Conservation (phyloP, 2,113 vertebrate species). For the Pedetes capensis region DNA sequence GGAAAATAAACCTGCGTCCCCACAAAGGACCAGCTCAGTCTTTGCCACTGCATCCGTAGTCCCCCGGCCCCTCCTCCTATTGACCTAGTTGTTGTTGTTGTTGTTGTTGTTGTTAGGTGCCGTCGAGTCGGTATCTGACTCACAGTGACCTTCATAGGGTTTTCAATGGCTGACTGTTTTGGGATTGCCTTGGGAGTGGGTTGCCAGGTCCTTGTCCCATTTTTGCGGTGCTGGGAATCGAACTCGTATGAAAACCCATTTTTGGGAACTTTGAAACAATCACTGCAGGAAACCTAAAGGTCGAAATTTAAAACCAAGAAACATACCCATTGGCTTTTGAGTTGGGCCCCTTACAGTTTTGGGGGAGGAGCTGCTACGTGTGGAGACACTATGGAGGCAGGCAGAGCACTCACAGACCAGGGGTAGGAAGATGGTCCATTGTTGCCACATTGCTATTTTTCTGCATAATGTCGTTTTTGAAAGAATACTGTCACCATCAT, state of each 20-base stretch:
- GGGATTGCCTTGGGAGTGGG: no score
- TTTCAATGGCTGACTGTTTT: no score
- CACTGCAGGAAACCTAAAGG: background rate
- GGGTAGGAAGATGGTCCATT: no score
- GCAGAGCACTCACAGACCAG: background rate
- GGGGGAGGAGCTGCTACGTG: background rate
- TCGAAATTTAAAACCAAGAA: background rate
- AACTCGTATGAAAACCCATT: no score
- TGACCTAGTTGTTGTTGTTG: background rate
- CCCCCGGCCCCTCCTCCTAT: background rate
- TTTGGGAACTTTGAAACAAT: background rate
- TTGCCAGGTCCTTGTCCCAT: no score
- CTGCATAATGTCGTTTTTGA: background rate
- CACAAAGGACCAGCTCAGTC: accelerated
- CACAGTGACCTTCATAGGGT: no score
- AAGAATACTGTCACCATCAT: background rate
- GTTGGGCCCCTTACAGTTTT: accelerated
- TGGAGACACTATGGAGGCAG: background rate
- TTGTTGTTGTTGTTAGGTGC: no score
- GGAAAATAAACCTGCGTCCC: accelerated
- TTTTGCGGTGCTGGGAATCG: no score
- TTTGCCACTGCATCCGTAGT: background rate
- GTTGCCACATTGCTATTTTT: background rate
- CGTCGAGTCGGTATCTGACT: no score
- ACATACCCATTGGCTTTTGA: background rate